Evolutionary conservation across 2,113 vertebrate species (phyloP), one percentile per base, ranked within the genome.

Genomic region (Actinemys pallida): DNA sequence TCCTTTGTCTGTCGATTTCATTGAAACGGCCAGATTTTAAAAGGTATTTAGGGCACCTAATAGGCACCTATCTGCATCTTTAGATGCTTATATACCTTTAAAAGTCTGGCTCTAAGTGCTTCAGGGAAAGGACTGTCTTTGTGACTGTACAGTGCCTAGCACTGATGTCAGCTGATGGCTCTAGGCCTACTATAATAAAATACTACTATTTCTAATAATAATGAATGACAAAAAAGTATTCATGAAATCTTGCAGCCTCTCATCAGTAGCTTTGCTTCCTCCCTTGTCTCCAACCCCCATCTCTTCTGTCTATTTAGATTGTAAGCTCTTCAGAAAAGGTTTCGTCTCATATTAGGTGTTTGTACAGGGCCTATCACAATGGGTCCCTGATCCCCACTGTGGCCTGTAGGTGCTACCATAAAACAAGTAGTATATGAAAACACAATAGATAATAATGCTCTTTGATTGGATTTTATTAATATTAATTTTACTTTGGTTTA

Each of bases 401-500:
- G 86, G 94, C 90, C 95, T 94, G 83, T 22, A 81, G 81, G 29
- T 0, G 1, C 20, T 3, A 24, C 12, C 8, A 42, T 78, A 83
- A 91, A 78, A 76, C 92, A 96, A 95, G 27, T 49, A 81, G 86
- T 88, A 42, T 10, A 92, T 83, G 83, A 88, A 96, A 96, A 83
- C 12, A 94, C 81, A 96, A 94, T 42, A 42, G 59, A 62, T 62
- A 90, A 7, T 39, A 93, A 89, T 42, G 14, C 29, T 89, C n/a
- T 39, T 76, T 49, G 8, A 72, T 39, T 72, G 89, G 90, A 81
- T 89, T 93, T 94, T 89, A 86, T 90, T 69, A 90, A 87, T 86
- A 96, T 69, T 0, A 84, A 95, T 89, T 92, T 92, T 39, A 84
- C 86, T 94, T 83, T 75, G 81, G 50, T 24, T 93, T 89, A 89